These are phyloP conservation scores for Nanorana parkeri DNA, from an alignment of 2,113 vertebrate genomes.

Conservation along the genomic window DNA sequence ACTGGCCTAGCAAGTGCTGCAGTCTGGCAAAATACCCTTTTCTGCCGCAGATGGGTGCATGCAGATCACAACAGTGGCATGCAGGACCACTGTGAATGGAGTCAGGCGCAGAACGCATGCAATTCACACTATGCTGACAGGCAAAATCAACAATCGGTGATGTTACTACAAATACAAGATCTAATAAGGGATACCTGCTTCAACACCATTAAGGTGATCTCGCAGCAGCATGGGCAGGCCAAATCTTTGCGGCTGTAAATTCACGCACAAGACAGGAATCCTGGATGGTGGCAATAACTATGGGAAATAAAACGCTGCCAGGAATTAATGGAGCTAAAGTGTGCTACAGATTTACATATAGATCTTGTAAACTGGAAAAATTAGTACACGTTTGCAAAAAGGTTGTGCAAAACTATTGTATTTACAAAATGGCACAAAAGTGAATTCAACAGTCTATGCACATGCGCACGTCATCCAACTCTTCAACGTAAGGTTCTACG, in stretches of 20 bases:
- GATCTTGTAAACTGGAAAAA: conserved; percentile 71
- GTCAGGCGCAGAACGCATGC: conserved; percentile 31
- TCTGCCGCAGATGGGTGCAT: conserved; percentile 30
- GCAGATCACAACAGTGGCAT: conserved; percentile 25
- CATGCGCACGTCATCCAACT: conserved; percentile 87
- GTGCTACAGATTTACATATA: conserved; percentile 53
- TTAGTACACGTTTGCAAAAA: conserved; percentile 78
- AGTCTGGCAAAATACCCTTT: conserved; percentile 4
- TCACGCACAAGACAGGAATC: conserved; percentile 30
- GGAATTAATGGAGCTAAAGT: conserved; percentile 44
- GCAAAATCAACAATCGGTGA: conserved; percentile 19
- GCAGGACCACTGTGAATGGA: conserved; percentile 23
- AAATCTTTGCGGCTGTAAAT: conserved; percentile 4
- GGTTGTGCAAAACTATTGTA: conserved; percentile 99
- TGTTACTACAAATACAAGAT: background rate
- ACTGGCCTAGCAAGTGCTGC: conserved; percentile 17
- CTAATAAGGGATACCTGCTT: background rate
- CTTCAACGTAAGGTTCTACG: conserved; percentile 73
- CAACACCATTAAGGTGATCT: background rate
- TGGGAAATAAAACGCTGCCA: conserved; percentile 5
- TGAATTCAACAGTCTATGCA: conserved; percentile 90
- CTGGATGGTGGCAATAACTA: background rate
- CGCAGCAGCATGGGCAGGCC: conserved; percentile 29
- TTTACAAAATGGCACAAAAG: conserved; percentile 99
- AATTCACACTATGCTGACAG: conserved; percentile 2